Base-by-base conservation (phyloP, 2,888 invertebrate species). In the Arctia plantaginis region DNA sequence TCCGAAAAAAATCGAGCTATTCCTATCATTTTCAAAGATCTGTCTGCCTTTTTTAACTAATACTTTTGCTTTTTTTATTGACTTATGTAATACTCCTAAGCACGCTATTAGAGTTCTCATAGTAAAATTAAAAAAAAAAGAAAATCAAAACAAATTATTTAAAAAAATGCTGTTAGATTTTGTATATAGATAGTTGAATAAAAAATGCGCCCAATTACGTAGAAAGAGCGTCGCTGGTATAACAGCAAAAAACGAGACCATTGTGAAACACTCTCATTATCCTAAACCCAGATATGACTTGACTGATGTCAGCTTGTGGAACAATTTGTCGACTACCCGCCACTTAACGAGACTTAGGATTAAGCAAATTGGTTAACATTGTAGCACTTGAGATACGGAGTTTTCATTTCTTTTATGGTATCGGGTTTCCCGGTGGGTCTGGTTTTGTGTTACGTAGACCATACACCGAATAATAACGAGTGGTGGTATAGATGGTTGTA, bases 211-310 rank as follows among this genome's bases (percentile, higher is more conserved):
- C 75, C 85, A 87, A 87, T 87, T 87, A 87, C 77, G 77, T 69
- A 66, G 77, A 78, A 78, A 74, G 79, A 78, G 80, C 76, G 75
- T 69, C 75, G 12, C 73, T 77, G 81, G 82, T 86, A 81, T 85
- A 85, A 79, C 78, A 83, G 81, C 82, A 86, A 86, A 86, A 88
- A 89, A 85, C 81, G 78, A 76, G 80, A 80, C 80, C 78, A 80
- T 76, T 80, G 69, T 72, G 64, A 79, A 80, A 80, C 76, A 76
- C 77, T 85, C 81, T 85, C 88, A 86, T 89, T 89, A 89, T 82
- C 76, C 84, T 86, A 86, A 89, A 82, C 85, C 82, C 82, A 85
- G 89, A 89, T 89, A 87, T 89, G 83, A 86, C 87, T 85, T 89
- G 88, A 88, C 82, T 82, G 87, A 86, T 87, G 86, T 79, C 77